Evolutionary conservation across 2,797 vertebrate genomes (phyloP), one percentile per base, ranked within the genome.

Genomic region (Ammospiza maritima): DNA sequence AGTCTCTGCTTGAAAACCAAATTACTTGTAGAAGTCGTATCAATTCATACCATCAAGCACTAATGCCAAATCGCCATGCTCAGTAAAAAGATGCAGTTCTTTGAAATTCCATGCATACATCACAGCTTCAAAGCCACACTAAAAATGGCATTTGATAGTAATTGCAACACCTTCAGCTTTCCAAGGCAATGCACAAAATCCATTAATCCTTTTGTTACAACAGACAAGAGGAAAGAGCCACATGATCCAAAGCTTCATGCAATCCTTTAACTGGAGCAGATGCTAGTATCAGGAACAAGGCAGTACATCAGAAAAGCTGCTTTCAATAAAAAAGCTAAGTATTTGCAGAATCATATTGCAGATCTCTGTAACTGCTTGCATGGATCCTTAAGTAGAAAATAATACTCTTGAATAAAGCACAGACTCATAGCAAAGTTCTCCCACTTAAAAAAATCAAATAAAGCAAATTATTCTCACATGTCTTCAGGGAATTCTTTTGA

Each of bases 151-250:
- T 70, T 87, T 75, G 20, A 95, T 65, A 95, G 85, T 56, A 91
- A 76, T 9, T 93, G 94, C 80, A 96, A 96, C 90, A 96, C 71
- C 89, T 95, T 92, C 72, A 71, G 93, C 66, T 79, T 97, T 95
- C 96, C 95, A 86, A 91, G 84, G 96, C 77, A 84, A 77, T 70
- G 95, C 92, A 95, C 1, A 25, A 97, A 94, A 95, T 98, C 98
- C 98, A 98, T 98, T 83, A 92, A 93, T 95, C 85, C 94, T 85
- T 94, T 87, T 27, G 32, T 89, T 88, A 58, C 2, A 23, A 84
- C 1, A 75, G 76, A 72, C 1, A 26, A 78, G 84, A 94, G 13
- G 30, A 82, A 93, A 93, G 71, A 91, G 82, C 58, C 71, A 92
- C 86, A 89, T 69, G 67, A 94, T 93, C 85, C 90, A 76, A 70